These are phyloP conservation scores for Heteractis magnifica DNA, from an alignment of 92 coral and sea anemone genomes.

Conservation along the genomic window DNA sequence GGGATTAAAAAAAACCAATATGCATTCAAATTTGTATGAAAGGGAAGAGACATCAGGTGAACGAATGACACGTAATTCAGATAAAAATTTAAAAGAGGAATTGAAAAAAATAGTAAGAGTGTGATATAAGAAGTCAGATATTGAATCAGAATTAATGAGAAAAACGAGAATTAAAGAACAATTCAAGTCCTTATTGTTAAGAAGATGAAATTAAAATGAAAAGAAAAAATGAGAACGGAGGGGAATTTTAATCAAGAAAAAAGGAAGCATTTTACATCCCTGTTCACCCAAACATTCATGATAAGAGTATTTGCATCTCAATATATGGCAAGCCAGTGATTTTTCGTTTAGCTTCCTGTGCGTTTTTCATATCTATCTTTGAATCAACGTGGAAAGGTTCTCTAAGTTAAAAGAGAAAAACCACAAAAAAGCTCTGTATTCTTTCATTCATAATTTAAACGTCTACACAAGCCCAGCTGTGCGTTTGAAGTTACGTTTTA, in stretches of 20 bases:
- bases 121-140: no score
- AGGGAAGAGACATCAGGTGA: no score
- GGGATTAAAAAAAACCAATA: no score
- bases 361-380: no score
- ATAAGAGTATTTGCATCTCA: neutral
- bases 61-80: no score
- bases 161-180: neutral
- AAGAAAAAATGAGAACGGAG: neutral
- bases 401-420: neutral
- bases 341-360: no score
- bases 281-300: neutral
- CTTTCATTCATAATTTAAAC: neutral
- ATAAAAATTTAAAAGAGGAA: no score
- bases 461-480: neutral
- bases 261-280: neutral
- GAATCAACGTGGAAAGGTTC: neutral
- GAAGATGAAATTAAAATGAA: neutral
- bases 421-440: neutral
- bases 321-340: no score
- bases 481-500: neutral
- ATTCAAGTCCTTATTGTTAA: neutral
- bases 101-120: no score
- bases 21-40: no score
- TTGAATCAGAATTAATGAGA: neutral
- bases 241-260: neutral